Evolutionary conservation across 2,888 invertebrate genomes (phyloP).

Genomic region (Himalopsyche japonica): DNA sequence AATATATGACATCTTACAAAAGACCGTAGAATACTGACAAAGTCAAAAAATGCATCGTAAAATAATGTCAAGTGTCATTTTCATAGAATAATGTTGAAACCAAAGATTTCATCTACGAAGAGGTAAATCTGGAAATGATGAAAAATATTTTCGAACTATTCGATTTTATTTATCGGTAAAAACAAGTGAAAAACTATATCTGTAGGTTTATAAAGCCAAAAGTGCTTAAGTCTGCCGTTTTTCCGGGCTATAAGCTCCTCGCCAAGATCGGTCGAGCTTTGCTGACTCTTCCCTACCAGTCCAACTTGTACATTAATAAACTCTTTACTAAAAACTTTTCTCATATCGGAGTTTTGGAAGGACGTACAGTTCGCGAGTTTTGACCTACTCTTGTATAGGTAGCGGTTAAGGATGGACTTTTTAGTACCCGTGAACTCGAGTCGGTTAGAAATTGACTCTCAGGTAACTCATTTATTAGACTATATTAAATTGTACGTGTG

Average conservation of each 20-base stretch:
- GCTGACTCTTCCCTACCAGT: background rate
- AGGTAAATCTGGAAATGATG: background rate
- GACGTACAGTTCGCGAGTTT: background rate
- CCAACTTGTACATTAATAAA: constrained; percentile 28
- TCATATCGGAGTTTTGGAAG: constrained; percentile 28
- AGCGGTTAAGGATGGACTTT: background rate
- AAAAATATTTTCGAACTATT: background rate
- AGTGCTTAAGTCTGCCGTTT: background rate
- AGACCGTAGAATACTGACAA: no score
- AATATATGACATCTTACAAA: no score
- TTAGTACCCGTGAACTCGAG: no score
- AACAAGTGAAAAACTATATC: background rate
- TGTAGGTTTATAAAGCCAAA: background rate
- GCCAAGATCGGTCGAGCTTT: background rate
- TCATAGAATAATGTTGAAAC: background rate
- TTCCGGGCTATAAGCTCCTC: background rate
- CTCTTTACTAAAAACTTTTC: constrained; percentile 35
- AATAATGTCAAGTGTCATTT: no score
- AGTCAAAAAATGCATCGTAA: no score
- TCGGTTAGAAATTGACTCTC: no score
- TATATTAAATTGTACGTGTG: background rate
- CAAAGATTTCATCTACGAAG: background rate
- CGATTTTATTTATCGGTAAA: background rate
- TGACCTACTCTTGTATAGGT: background rate
- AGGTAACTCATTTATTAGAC: background rate